Percentiles rank a stretch among this genome's conserved stretches.
phyloP scores from a whole-genome alignment of 2,113 vertebrate genomes.

The Macroglossus sobrinus region DNA sequence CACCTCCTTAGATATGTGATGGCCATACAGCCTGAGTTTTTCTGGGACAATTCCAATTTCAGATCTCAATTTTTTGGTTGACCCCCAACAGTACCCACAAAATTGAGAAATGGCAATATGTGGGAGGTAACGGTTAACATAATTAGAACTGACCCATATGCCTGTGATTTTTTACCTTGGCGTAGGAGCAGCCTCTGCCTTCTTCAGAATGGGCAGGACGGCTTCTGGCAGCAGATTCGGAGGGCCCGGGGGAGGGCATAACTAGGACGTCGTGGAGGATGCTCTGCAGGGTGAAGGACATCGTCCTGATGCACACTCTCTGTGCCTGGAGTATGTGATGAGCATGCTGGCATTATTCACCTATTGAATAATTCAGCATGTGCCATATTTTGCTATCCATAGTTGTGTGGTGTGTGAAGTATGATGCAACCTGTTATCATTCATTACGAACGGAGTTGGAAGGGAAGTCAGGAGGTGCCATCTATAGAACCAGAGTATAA shows the following conservation, averaged over 20 bases:
- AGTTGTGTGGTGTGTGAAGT: constrained; percentile 2
- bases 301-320: not conserved
- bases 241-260: not conserved
- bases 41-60: not conserved
- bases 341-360: not conserved
- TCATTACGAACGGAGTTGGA: constrained; percentile 40
- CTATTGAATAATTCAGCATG: constrained; percentile 38
- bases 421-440: not conserved
- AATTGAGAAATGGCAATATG: not conserved
- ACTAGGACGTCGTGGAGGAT: not conserved
- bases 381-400: not conserved
- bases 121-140: not conserved
- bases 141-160: not conserved
- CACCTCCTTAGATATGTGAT: not conserved
- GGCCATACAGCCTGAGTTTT: not conserved
- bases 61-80: not conserved
- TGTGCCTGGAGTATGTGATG: not conserved
- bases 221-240: not conserved
- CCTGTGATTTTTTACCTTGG: not conserved
- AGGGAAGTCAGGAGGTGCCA: constrained; percentile 36
- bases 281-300: not conserved
- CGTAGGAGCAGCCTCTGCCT: not conserved
- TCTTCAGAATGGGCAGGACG: not conserved
- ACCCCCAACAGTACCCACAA: not conserved
- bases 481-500: constrained; percentile 32